Base-by-base conservation (phyloP, 2,888 invertebrate genomes). In the Lepeophtheirus nordmannii region DNA sequence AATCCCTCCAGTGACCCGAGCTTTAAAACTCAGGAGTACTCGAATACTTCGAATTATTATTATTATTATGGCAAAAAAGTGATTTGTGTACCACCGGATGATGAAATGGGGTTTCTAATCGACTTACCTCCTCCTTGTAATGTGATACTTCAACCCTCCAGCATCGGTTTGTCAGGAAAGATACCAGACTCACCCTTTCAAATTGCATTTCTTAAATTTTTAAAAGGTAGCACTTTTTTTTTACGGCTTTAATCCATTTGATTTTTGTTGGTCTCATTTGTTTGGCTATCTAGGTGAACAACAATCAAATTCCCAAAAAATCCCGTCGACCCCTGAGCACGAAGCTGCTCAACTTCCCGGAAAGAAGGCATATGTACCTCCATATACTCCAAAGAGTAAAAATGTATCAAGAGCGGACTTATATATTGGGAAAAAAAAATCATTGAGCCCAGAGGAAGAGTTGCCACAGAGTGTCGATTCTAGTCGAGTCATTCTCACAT, bases 61-160 rank as follows among this genome's bases (percentile, higher is more conserved):
- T n/a, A n/a, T n/a, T n/a, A n/a, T 30, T 30, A 30, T 30, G 2
- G 30, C 5, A 1, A 53, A 30, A 40, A n/a, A 53, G 64, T 64
- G n/a, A 14, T 64, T n/a, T 56, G 64, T 40, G 22, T 56, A n/a
- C 37, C 64, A 14, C 64, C 64, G 10, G 64, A 64, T 14, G 64
- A 64, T 14, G 64, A 64, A 14, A 56, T 64, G 56, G 64, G 64
- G 9, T 64, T 64, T 37, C 64, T 64, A 17, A n/a, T 64, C 11
- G 56, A 64, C 37, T 37, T 64, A 14, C 64, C 64, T 23, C 41
- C 46, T 10, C 17, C 56, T 10, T 64, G 64, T 37, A 64, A 64
- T 30, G 41, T 64, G 14, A 20, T 64, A 14, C 46, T 53, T 37
- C 64, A 64, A 22, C 64, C 64, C n/a, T 59, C 60, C 22, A 59